These are phyloP conservation scores for Dendronephthya gigantea DNA, from an alignment of 64 coral and sea anemone genomes.

Conservation along the genomic window DNA sequence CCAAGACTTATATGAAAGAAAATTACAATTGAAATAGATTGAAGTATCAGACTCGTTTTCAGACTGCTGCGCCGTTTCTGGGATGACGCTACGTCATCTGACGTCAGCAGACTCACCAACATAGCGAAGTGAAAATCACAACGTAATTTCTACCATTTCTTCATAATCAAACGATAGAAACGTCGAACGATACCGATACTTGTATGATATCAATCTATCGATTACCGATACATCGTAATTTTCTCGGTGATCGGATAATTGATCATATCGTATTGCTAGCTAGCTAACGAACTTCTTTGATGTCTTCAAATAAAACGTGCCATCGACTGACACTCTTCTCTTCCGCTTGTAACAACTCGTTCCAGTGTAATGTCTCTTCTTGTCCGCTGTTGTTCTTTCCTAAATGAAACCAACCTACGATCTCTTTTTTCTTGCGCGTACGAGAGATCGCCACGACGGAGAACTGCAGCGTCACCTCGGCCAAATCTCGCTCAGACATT, in stretches of 20 bases:
- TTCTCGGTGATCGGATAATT: background rate
- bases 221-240: too few species aligned
- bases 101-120: too few species aligned
- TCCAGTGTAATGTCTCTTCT: constrained; percentile 94
- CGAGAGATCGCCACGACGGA: constrained; percentile 84
- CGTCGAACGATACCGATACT: too few species aligned
- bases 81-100: too few species aligned
- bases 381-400: constrained; percentile 96
- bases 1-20: too few species aligned
- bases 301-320: constrained; percentile 68
- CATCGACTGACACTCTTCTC: constrained; percentile 86
- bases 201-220: too few species aligned
- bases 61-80: too few species aligned
- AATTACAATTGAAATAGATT: too few species aligned
- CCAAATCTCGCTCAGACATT: constrained; percentile 93
- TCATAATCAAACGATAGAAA: too few species aligned
- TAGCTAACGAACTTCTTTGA: background rate
- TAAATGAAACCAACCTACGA: constrained; percentile 90
- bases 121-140: too few species aligned
- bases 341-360: constrained; percentile 94
- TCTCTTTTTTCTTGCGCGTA: constrained; percentile 93
- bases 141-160: too few species aligned
- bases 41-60: too few species aligned
- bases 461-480: constrained; percentile 74
- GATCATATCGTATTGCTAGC: background rate